Conservation (phyloP, 2,113 vertebrate species). For the Neotragus moschatus region DNA sequence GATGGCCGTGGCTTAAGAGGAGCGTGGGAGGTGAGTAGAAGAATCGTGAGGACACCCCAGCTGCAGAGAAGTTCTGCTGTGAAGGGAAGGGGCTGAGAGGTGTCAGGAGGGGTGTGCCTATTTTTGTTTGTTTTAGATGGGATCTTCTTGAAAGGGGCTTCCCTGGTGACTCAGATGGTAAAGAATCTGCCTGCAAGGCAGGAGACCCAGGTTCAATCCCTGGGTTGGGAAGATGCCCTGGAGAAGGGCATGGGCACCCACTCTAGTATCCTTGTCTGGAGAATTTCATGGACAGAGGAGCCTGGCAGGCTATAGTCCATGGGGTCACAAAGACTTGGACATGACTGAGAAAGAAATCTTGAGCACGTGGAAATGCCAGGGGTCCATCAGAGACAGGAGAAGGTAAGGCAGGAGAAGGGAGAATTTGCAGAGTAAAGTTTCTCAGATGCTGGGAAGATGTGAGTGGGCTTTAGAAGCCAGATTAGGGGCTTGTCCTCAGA, state of each 20-base stretch:
- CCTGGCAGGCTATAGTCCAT: background rate
- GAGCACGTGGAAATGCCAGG: background rate
- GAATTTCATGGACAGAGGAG: background rate
- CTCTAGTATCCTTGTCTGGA: background rate
- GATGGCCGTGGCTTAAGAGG: background rate
- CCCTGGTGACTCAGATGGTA: background rate
- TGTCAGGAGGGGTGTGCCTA: background rate
- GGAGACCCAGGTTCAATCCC: background rate
- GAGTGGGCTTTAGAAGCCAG: background rate
- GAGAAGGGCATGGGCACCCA: background rate
- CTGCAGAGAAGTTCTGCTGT: background rate
- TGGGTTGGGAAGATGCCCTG: background rate
- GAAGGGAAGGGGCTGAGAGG: background rate
- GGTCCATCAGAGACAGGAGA: background rate
- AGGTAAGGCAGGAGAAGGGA: background rate
- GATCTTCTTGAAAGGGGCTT: background rate
- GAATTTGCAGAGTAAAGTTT: background rate
- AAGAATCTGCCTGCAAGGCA: background rate
- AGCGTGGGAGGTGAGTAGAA: background rate
- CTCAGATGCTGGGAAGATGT: background rate
- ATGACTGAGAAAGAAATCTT: background rate
- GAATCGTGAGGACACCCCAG: background rate
- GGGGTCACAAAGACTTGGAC: background rate
- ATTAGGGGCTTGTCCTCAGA: background rate
- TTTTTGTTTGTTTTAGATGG: background rate